Conservation (phyloP, 2,888 invertebrate genomes). For the Dyspetes luteomarginatus region DNA sequence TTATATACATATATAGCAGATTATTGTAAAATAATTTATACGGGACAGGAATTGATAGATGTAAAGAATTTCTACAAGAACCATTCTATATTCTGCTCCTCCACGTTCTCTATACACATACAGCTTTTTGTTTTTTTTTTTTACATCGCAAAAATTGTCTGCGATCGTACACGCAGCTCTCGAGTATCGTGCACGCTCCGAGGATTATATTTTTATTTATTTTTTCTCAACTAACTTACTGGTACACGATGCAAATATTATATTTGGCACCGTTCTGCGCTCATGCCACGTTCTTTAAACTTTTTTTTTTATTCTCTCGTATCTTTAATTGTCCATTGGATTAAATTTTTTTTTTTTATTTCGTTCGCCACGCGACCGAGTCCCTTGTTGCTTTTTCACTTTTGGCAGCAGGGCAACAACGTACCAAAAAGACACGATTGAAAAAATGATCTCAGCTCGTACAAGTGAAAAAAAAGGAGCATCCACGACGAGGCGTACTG, state of each 20-base stretch:
- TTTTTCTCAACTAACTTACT: conserved; percentile 50
- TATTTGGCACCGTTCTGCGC: conserved; percentile 57
- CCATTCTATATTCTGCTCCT: conserved; percentile 54
- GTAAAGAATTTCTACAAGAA: conserved; percentile 66
- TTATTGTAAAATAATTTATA: background rate
- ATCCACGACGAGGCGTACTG: background rate
- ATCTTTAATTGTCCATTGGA: background rate
- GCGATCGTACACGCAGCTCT: conserved; percentile 35
- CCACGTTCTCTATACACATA: conserved; percentile 66
- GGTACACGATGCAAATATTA: conserved; percentile 53
- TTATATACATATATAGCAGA: no score
- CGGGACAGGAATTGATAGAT: background rate
- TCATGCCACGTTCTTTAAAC: conserved; percentile 1
- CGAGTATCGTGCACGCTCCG: conserved; percentile 28
- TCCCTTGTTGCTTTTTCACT: background rate
- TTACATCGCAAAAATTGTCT: conserved; percentile 61
- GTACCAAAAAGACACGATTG: background rate
- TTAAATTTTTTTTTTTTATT: conserved; percentile 10
- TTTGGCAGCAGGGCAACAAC: background rate
- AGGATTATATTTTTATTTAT: conserved; percentile 21
- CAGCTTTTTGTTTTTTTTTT: conserved; percentile 46
- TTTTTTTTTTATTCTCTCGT: conserved; percentile 9
- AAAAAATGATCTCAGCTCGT: conserved; percentile 33
- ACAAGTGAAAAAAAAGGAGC: background rate
- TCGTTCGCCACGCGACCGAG: background rate